These are phyloP conservation scores for Mesocricetus auratus DNA, from an alignment of 2,113 vertebrate species.

Conservation along the genomic window DNA sequence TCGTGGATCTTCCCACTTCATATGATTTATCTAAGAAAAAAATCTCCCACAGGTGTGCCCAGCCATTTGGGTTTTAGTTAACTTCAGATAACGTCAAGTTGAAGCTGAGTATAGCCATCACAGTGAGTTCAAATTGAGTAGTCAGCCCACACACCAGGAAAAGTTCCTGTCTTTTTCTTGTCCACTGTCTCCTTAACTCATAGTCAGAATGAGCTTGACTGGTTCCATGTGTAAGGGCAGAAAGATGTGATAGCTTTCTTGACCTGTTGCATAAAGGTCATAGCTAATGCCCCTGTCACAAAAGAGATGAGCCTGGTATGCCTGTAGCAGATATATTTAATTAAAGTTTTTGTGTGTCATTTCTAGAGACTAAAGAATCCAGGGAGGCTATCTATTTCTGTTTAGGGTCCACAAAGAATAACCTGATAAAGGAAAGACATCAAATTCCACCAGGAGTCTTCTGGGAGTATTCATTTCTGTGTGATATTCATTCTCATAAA, in stretches of 20 bases:
- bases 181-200: neutral
- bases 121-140: neutral
- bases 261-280: neutral
- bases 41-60: no score
- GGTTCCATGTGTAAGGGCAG: neutral
- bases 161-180: neutral
- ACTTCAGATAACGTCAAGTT: neutral
- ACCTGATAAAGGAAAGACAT: neutral
- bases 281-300: neutral
- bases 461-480: neutral
- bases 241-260: neutral
- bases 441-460: neutral
- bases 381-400: neutral
- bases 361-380: neutral
- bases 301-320: neutral
- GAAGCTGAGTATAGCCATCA: neutral
- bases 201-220: neutral
- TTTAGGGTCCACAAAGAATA: neutral
- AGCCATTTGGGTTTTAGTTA: neutral
- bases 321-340: neutral
- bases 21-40: neutral
- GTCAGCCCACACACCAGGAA: neutral
- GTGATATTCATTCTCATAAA: neutral
- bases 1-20: neutral
- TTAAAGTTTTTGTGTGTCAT: neutral